A percentile compares a stretch with the other conserved stretches of the same genome.
Evolutionary conservation across 2,113 vertebrate genomes (phyloP).

Genomic region (Mus musculus): GRCm39 chr19:15249501-15250000

Average conservation of each 20-base stretch:
- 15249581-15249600: not conserved
- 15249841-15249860: not conserved
- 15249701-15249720: not conserved
- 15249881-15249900: not conserved
- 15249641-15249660: not conserved
- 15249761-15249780: conserved; percentile 21
- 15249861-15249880: conserved; percentile 26
- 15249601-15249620: conserved; percentile 28
- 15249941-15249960: no score
- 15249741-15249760: conserved; percentile 10
- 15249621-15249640: conserved; percentile 17
- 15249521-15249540: conserved; percentile 44
- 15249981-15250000: not conserved
- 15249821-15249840: conserved; percentile 9
- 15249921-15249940: not conserved
- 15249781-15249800: not conserved
- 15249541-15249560: conserved; percentile 8
- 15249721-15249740: not conserved
- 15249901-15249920: not conserved
- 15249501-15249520: not conserved
- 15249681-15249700: not conserved
- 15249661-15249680: not conserved
- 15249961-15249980: not conserved
- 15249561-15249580: not conserved
- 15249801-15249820: conserved; percentile 27